Percentiles rank a stretch among this genome's conserved stretches.
Evolutionary conservation across 2,797 vertebrate species (phyloP).

Genomic region (Arrhamphus sclerolepis): DNA sequence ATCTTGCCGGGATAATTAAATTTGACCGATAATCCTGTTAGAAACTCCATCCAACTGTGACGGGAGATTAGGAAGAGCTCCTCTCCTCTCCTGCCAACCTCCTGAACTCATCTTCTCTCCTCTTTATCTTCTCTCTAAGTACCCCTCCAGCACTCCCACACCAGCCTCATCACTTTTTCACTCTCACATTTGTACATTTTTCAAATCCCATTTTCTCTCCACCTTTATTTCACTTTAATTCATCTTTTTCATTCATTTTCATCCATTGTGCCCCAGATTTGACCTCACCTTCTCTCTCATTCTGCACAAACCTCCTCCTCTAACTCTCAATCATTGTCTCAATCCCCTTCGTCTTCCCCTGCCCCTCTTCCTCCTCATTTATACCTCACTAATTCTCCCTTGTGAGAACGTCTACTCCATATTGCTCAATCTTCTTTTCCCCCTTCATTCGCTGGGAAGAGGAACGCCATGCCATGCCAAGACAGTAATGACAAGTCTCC

Average conservation of each 20-base stretch:
- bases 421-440: slow-evolving; percentile 32
- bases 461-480: slow-evolving; percentile 39
- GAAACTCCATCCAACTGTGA: slow-evolving; percentile 71
- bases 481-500: slow-evolving; percentile 60
- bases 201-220: slow-evolving; percentile 54
- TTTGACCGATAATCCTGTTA: slow-evolving; percentile 79
- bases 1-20: slow-evolving; percentile 72
- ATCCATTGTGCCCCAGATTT: slow-evolving; percentile 53
- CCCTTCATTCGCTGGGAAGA: slow-evolving; percentile 21
- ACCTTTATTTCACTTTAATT: slow-evolving; percentile 63
- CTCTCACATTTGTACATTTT: slow-evolving; percentile 37
- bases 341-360: slow-evolving; percentile 12
- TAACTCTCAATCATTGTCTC: slow-evolving; percentile 60
- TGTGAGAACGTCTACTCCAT: slow-evolving; percentile 44
- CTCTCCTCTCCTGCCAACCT: slow-evolving; percentile 64
- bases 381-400: slow-evolving; percentile 56
- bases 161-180: slow-evolving; percentile 47
- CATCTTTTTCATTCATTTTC: slow-evolving; percentile 70
- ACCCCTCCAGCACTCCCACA: slow-evolving; percentile 45
- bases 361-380: slow-evolving; percentile 32
- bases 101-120: slow-evolving; percentile 43
- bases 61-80: slow-evolving; percentile 68
- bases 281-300: slow-evolving; percentile 60
- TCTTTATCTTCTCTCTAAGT: slow-evolving; percentile 61
- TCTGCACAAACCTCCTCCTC: slow-evolving; percentile 52